phyloP scores from a whole-genome alignment of 2,888 invertebrate genomes.

The Caenorhabditis becei region DNA sequence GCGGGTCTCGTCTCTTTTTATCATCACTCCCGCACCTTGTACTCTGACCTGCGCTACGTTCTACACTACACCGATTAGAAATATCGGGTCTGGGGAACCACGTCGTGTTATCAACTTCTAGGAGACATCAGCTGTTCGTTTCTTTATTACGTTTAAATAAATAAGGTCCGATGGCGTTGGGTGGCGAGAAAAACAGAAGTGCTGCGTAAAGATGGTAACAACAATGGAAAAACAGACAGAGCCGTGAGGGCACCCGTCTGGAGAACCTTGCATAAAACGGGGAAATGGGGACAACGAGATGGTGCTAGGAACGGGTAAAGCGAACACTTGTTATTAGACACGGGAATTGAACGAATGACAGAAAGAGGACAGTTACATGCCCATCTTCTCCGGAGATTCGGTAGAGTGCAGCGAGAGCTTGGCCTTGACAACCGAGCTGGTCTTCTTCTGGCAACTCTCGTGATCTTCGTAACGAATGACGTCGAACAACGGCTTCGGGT shows the following conservation, averaged over 20 bases:
- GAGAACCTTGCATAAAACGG: not conserved
- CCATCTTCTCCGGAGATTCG: conserved; percentile 20
- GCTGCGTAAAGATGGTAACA: not conserved
- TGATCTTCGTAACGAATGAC: conserved; percentile 70
- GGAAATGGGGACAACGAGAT: not conserved
- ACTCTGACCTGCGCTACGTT: conserved; percentile 41
- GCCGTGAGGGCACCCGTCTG: not conserved
- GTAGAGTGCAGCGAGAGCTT: conserved; percentile 44
- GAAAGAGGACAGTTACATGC: not conserved
- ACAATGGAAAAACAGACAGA: not conserved
- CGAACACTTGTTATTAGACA: conserved; percentile 2
- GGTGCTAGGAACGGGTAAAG: conserved; percentile 25
- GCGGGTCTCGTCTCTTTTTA: conserved; percentile 34
- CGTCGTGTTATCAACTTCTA: conserved; percentile 1
- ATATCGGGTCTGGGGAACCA: conserved; percentile 16
- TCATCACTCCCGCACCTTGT: conserved; percentile 31
- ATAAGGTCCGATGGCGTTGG: not conserved
- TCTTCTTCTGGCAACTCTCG: conserved; percentile 69
- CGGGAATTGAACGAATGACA: not conserved
- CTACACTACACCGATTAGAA: conserved; percentile 42
- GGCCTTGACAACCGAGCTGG: conserved; percentile 59
- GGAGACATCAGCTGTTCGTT: not conserved
- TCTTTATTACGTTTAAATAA: conserved; percentile 16
- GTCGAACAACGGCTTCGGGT: conserved; percentile 55
- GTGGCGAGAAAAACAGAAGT: not conserved